phyloP scores from a whole-genome alignment of 2,888 invertebrate species.

The Sesamia inferens region DNA sequence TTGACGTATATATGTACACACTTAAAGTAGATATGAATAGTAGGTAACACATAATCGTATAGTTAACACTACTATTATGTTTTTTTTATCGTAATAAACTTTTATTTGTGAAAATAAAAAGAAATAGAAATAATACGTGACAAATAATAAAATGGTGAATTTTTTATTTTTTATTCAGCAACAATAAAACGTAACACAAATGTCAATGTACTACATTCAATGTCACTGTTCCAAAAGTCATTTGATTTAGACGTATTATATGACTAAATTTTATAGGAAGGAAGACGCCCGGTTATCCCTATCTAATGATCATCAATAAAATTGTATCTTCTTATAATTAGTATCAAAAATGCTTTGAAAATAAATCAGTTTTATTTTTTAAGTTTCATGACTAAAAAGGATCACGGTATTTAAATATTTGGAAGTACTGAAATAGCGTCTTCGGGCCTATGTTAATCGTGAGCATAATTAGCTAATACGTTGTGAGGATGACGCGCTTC shows the following conservation, averaged over 20 bases:
- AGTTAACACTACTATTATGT: background rate
- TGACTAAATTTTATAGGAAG: slow-evolving; percentile 37
- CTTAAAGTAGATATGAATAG: background rate
- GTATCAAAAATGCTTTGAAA: slow-evolving; percentile 19
- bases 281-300: slow-evolving; percentile 16
- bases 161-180: background rate
- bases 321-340: slow-evolving; percentile 43
- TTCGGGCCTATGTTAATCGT: slow-evolving; percentile 36
- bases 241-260: slow-evolving; percentile 46
- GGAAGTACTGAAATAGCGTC: background rate
- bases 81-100: too few species aligned
- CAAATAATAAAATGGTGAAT: background rate
- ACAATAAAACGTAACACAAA: slow-evolving; percentile 41
- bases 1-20: too few species aligned
- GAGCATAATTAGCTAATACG: slow-evolving; percentile 42
- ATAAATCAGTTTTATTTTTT: background rate
- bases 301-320: slow-evolving; percentile 26
- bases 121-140: slow-evolving; percentile 11
- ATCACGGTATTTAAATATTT: slow-evolving; percentile 3
- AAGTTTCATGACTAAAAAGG: slow-evolving; percentile 56
- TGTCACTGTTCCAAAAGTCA: slow-evolving; percentile 40
- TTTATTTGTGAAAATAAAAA: too few species aligned
- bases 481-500: slow-evolving; percentile 62
- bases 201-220: slow-evolving; percentile 16
- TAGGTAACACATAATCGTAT: background rate